These are phyloP conservation scores for Nyctibius bracteatus DNA, from an alignment of 2,113 vertebrate species.

Conservation along the genomic window DNA sequence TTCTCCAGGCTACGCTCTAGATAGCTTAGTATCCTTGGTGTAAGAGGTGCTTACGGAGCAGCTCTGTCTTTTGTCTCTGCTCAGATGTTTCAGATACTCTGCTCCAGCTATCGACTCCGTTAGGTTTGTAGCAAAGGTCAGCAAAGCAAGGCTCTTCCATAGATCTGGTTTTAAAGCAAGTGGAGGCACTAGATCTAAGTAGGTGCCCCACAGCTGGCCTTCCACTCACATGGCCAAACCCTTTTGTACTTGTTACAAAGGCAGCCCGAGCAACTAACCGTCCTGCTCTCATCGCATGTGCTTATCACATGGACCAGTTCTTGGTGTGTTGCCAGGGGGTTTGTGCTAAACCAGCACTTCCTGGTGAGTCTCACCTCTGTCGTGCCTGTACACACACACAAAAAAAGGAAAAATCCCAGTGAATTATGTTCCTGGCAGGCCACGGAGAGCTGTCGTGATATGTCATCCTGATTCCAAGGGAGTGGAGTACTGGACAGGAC, in stretches of 20 bases:
- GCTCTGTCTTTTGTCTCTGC: background rate
- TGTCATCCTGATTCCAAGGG: background rate
- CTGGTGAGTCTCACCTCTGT: background rate
- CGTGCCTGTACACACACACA: background rate
- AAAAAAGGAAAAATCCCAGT: background rate
- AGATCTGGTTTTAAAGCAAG: background rate
- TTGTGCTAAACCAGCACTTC: background rate
- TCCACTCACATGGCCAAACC: background rate
- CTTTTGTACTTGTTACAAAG: background rate
- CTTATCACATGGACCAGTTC: background rate
- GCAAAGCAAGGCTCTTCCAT: background rate
- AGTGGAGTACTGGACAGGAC: background rate
- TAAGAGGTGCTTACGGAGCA: background rate
- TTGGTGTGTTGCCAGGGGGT: background rate
- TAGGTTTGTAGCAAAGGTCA: background rate
- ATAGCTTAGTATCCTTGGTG: background rate
- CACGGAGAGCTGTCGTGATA: accelerated
- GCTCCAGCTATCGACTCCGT: background rate
- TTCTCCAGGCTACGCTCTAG: accelerated
- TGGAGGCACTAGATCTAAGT: background rate
- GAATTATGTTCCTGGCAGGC: background rate
- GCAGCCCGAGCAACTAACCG: background rate
- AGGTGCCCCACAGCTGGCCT: background rate
- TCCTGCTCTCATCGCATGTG: background rate
- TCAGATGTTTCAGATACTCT: background rate